phyloP scores from a whole-genome alignment of 2,797 vertebrate genomes.

The Dipus sagitta region DNA sequence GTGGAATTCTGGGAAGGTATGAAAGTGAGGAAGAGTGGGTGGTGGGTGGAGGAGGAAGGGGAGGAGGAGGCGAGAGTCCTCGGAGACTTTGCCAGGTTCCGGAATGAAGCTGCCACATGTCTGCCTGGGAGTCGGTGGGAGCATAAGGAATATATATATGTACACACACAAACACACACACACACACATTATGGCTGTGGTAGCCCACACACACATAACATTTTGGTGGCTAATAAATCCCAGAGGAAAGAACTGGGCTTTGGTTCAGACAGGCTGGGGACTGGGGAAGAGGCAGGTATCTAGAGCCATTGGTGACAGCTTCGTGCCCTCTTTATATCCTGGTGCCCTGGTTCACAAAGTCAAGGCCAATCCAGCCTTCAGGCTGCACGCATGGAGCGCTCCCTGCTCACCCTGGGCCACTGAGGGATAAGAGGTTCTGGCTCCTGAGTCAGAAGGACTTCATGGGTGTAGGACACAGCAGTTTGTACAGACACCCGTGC shows the following conservation, averaged over 20 bases:
- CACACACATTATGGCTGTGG: conserved; percentile 3
- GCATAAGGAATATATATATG: conserved; percentile 46
- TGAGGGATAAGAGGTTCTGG: fast-evolving
- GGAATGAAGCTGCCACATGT: conserved; percentile 59
- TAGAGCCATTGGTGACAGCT: fast-evolving
- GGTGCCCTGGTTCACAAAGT: neutral
- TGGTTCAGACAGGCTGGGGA: neutral
- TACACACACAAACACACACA: too few relatives aligned
- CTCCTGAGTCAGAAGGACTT: neutral
- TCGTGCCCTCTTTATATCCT: neutral
- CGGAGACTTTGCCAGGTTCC: conserved; percentile 39
- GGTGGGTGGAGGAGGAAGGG: neutral
- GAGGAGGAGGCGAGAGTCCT: neutral
- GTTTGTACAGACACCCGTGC: neutral
- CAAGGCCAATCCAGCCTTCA: neutral
- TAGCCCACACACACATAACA: conserved; percentile 6
- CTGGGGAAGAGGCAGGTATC: neutral
- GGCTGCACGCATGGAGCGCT: too few relatives aligned
- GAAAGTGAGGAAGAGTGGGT: neutral
- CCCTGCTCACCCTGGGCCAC: too few relatives aligned
- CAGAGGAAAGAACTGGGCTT: neutral
- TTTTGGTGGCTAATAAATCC: conserved; percentile 47
- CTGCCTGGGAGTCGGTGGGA: conserved; percentile 60
- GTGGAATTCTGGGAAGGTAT: neutral
- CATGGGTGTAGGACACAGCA: fast-evolving